Percentiles rank a stretch among this genome's conserved stretches.
These are phyloP conservation scores for Calephelis perditalis DNA, from an alignment of 2,888 invertebrate species.

Conservation along the genomic window DNA sequence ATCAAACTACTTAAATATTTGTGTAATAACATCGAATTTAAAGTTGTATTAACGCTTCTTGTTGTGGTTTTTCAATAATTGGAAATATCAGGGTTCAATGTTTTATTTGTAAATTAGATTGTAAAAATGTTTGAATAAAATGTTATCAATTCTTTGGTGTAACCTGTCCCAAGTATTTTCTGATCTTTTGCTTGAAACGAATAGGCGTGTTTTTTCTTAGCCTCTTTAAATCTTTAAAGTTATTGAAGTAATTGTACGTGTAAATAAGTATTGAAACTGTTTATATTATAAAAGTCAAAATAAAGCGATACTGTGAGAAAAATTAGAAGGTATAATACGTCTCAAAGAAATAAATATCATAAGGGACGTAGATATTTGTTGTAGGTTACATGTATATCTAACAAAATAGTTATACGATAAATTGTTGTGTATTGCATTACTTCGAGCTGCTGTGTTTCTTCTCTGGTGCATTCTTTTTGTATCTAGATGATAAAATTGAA, in stretches of 20 bases:
- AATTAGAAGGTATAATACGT: conserved; percentile 68
- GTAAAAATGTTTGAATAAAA: conserved; percentile 44
- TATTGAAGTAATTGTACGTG: conserved; percentile 51
- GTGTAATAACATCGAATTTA: conserved; percentile 72
- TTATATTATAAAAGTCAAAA: conserved; percentile 73
- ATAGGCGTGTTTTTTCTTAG: conserved; percentile 55
- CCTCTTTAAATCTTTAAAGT: conserved; percentile 39
- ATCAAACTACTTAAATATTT: conserved; percentile 32
- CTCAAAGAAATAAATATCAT: conserved; percentile 66
- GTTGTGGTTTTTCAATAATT: conserved; percentile 64
- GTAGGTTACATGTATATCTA: conserved; percentile 50
- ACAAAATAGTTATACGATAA: conserved; percentile 37
- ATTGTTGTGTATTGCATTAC: conserved; percentile 54
- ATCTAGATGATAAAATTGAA: conserved; percentile 19
- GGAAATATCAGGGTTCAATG: conserved; percentile 75
- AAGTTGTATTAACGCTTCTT: conserved; percentile 68
- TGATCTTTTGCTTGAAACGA: conserved; percentile 51
- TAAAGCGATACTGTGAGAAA: conserved; percentile 78
- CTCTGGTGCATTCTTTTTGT: conserved; percentile 24
- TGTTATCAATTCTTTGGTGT: conserved; percentile 40
- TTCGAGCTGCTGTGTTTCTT: conserved; percentile 31
- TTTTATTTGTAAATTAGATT: conserved; percentile 62
- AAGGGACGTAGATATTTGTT: conserved; percentile 68
- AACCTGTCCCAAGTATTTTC: conserved; percentile 39
- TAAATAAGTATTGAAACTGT: conserved; percentile 69